These are phyloP conservation scores for Halictus rubicundus DNA, from an alignment of 1,140 invertebrate genomes.

Conservation along the genomic window DNA sequence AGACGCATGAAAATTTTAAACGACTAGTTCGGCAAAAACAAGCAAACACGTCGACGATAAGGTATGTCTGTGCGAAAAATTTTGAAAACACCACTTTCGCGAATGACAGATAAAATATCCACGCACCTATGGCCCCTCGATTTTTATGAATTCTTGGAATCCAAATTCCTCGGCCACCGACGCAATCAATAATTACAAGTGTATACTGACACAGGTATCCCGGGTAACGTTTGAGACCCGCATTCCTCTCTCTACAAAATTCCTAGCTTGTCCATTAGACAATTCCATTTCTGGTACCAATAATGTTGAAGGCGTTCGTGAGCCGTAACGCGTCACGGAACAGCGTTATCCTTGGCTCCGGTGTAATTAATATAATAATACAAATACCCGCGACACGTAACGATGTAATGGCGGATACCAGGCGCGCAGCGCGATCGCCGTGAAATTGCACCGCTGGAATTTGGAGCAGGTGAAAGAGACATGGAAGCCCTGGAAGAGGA, in stretches of 20 bases:
- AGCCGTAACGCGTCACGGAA: slow-evolving; percentile 6
- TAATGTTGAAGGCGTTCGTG: background rate
- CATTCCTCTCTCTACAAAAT: background rate
- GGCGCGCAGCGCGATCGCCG: slow-evolving; percentile 23
- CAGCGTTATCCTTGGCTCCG: slow-evolving; percentile 33
- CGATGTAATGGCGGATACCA: slow-evolving; percentile 43
- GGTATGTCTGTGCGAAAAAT: no score
- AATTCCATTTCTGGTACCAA: background rate
- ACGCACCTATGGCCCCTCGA: no score
- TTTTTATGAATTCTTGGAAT: no score
- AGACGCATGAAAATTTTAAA: no score
- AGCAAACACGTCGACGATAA: no score
- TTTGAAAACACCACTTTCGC: no score
- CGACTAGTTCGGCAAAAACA: no score
- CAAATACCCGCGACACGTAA: slow-evolving; percentile 44
- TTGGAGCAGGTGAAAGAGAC: slow-evolving; percentile 60
- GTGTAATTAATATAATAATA: slow-evolving; percentile 54
- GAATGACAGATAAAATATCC: no score
- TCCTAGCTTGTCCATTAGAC: background rate
- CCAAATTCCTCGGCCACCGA: background rate
- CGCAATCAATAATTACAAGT: background rate
- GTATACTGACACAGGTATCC: background rate
- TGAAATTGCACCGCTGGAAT: slow-evolving; percentile 49
- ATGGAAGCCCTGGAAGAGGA: slow-evolving; percentile 48
- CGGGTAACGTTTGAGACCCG: background rate